Conservation (phyloP, 2,113 vertebrate species). For the Climacteris rufus region DNA sequence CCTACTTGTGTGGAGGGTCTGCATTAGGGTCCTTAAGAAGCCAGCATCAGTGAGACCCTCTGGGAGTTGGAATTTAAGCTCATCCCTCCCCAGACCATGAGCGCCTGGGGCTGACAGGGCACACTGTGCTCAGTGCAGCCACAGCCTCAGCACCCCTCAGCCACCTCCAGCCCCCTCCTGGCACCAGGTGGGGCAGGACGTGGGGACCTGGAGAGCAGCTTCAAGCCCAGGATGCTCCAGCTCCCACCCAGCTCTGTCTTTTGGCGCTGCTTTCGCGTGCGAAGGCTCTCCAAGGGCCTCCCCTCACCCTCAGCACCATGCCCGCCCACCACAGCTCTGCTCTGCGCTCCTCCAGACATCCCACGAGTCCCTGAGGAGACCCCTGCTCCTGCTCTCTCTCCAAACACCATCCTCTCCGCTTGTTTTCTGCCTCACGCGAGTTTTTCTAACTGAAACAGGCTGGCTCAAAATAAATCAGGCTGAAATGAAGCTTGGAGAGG, state of each 20-base stretch:
- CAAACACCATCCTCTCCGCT: not conserved
- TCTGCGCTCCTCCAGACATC: not conserved
- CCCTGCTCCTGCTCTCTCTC: not conserved
- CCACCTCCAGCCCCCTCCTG: accelerated
- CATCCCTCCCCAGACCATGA: accelerated
- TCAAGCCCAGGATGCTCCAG: not conserved
- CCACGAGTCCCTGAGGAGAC: not conserved
- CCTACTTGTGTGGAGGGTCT: accelerated
- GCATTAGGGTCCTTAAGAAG: not conserved
- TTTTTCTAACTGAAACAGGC: not conserved
- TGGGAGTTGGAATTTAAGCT: not conserved
- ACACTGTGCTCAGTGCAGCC: accelerated
- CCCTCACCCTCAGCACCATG: accelerated
- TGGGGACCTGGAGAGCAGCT: not conserved
- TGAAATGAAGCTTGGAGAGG: not conserved
- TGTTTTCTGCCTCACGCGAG: not conserved
- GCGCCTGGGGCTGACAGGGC: not conserved
- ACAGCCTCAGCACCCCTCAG: not conserved
- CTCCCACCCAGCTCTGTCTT: not conserved
- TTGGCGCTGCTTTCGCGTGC: not conserved
- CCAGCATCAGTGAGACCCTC: not conserved
- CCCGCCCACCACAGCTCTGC: not conserved
- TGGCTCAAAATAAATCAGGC: conserved; percentile 2
- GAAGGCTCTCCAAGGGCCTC: not conserved
- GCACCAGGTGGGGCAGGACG: accelerated